phyloP scores from a whole-genome alignment of 2,888 invertebrate species.

The Philaethria dido region DNA sequence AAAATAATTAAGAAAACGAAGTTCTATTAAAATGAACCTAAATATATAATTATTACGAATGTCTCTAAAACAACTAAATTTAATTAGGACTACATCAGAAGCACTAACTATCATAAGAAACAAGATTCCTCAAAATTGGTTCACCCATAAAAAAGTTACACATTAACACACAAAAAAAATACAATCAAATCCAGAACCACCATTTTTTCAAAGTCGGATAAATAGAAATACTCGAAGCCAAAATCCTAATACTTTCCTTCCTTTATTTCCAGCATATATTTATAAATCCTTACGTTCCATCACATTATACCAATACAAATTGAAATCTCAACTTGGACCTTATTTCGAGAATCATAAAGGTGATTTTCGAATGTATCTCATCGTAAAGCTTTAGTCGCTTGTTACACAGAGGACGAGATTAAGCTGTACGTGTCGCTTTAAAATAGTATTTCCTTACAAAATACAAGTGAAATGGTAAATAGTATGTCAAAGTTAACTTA shows the following conservation, averaged over 20 bases:
- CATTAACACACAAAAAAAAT: no score
- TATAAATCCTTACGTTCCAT: conserved; percentile 16
- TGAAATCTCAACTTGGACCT: background rate
- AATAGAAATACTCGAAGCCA: no score
- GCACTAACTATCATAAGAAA: no score
- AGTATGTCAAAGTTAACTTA: conserved; percentile 16
- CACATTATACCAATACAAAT: conserved; percentile 8
- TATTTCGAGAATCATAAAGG: background rate
- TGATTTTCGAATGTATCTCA: background rate
- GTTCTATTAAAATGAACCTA: no score
- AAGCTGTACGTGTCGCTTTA: conserved; percentile 24
- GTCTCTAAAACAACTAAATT: no score
- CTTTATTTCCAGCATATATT: conserved; percentile 18
- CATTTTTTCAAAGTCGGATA: no score
- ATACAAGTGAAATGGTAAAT: conserved; percentile 15
- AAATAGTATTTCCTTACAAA: conserved; percentile 20
- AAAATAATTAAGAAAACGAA: no score
- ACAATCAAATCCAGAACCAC: no score
- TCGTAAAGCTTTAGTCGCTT: conserved; percentile 12
- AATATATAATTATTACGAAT: no score
- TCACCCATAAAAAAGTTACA: no score
- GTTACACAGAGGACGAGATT: conserved; percentile 29
- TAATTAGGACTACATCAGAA: no score
- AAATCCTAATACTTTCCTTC: conserved; percentile 18
- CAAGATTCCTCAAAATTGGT: no score